Conservation (phyloP, 1,140 invertebrate species). For the Panonychus citri region DNA sequence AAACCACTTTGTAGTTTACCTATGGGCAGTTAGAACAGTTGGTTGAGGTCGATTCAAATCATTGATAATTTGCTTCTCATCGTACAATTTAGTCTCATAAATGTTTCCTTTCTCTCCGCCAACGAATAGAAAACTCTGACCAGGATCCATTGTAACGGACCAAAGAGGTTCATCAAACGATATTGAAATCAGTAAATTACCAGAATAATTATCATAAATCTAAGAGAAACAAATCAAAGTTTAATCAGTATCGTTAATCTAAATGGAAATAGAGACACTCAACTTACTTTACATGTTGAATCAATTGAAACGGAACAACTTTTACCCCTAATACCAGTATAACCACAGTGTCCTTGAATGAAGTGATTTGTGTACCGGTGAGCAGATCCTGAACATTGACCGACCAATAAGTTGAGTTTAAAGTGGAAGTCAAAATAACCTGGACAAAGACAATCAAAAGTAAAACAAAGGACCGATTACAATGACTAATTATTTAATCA, state of each 20-base stretch:
- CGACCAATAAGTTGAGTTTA: background rate
- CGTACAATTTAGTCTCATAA: constrained; percentile 36
- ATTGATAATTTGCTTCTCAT: constrained; percentile 19
- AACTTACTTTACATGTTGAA: constrained; percentile 43
- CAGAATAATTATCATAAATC: constrained; percentile 40
- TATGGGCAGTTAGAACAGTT: background rate
- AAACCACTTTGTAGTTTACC: background rate
- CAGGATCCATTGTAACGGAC: constrained; percentile 38
- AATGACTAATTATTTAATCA: no score
- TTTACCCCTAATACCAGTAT: constrained; percentile 33
- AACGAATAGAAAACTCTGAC: constrained; percentile 44
- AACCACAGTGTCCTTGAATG: constrained; percentile 19
- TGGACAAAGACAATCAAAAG: background rate
- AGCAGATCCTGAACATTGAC: background rate
- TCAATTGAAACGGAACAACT: constrained; percentile 53
- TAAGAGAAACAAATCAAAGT: constrained; percentile 10
- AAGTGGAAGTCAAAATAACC: background rate
- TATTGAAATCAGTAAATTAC: constrained; percentile 40
- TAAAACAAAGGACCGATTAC: no score
- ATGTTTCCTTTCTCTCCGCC: constrained; percentile 45
- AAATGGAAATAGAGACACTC: background rate
- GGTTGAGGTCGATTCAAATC: background rate
- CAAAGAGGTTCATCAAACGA: constrained; percentile 44
- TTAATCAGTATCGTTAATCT: background rate
- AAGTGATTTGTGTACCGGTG: background rate